phyloP scores from a whole-genome alignment of 2,888 invertebrate genomes.

The Napeogenes inachia region DNA sequence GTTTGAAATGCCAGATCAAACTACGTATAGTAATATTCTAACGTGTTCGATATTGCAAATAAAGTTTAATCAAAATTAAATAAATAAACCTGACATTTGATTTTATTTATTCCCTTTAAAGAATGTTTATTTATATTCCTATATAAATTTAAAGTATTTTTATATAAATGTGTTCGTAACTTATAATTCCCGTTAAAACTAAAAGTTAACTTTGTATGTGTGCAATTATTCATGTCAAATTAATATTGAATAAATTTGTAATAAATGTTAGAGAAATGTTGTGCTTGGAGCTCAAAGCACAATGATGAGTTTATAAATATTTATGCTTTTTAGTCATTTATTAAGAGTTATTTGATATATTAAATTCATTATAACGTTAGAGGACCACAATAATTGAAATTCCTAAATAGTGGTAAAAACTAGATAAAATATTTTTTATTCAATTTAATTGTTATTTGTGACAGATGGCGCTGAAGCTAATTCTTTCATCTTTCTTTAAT shows the following conservation, averaged over 20 bases:
- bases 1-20: too few relatives aligned
- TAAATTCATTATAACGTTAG: too few relatives aligned
- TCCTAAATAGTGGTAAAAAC: too few relatives aligned
- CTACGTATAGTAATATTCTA: not conserved
- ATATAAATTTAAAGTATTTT: conserved; percentile 28
- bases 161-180: conserved; percentile 23
- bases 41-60: not conserved
- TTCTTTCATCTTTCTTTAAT: not conserved
- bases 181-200: not conserved
- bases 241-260: conserved; percentile 34
- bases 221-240: conserved; percentile 68
- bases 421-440: too few relatives aligned
- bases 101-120: not conserved
- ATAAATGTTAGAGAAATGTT: conserved; percentile 1
- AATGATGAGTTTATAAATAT: too few relatives aligned
- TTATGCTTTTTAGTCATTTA: too few relatives aligned
- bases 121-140: conserved; percentile 2
- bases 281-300: too few relatives aligned
- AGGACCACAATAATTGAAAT: too few relatives aligned
- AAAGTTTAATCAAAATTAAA: conserved; percentile 1
- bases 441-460: too few relatives aligned
- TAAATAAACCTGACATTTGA: not conserved
- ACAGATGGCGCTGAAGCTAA: too few relatives aligned
- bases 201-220: conserved; percentile 24
- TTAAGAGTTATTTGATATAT: too few relatives aligned